A percentile compares a stretch with the other conserved stretches of the same genome.
These are phyloP conservation scores for Sarcophaga rosellei DNA, from an alignment of 2,888 invertebrate genomes.

Conservation along the genomic window DNA sequence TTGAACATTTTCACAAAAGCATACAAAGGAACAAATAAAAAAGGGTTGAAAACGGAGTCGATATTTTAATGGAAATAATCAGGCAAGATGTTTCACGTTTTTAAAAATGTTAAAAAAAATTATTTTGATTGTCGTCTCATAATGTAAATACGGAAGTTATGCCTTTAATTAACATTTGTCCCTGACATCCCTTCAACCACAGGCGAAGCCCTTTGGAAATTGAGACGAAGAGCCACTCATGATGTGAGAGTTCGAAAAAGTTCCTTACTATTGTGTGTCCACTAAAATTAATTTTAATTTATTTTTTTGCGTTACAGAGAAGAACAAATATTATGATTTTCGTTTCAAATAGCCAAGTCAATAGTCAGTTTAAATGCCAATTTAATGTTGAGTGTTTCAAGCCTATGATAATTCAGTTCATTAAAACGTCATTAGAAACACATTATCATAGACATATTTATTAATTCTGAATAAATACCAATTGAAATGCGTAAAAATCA, in stretches of 20 bases:
- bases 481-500: neutral
- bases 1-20: neutral
- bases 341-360: neutral
- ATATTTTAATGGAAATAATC: no score
- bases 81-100: no score
- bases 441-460: neutral
- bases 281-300: neutral
- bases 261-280: no score
- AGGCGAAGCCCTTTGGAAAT: no score
- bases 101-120: no score
- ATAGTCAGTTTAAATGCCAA: neutral
- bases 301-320: neutral
- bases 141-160: no score
- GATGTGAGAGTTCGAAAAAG: no score
- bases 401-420: neutral
- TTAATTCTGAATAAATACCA: neutral
- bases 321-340: neutral
- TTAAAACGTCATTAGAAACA: neutral
- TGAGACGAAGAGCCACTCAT: no score
- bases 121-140: no score
- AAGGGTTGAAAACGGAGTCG: neutral
- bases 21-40: neutral
- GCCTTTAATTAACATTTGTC: no score
- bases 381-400: no score
- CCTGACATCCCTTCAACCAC: no score